Evolutionary conservation across 2,113 vertebrate genomes (phyloP), one percentile per base, ranked within the genome.

Genomic region (Murina feae): DNA sequence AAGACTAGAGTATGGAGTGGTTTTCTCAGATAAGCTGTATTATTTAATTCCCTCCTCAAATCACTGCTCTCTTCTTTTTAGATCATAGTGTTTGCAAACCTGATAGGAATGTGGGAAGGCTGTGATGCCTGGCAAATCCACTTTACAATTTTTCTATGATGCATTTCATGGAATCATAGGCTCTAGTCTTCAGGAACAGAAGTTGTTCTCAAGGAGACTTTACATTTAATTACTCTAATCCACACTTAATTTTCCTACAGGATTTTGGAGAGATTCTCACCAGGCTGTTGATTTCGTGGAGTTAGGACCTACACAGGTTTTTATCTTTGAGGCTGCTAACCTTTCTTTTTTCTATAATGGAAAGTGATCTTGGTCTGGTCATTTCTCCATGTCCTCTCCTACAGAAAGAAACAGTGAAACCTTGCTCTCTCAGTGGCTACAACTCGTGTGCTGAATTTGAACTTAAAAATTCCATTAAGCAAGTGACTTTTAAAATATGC

Each of bases 181-280:
- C 39, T 95, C 85, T 11, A 55, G 88, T 93, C 32, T 96, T 97
- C 49, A 60, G 60, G 89, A 93, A 69, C 55, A 95, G 83, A 49
- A 85, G 79, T 92, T 96, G 39, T 81, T 90, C 95, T 95, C 89
- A 75, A 93, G 90, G 65, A 93, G 71, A 63, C 93, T 96, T 95
- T 96, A 95, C 85, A 75, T 97, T 96, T 96, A 94, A 96, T 97
- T 93, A 96, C 17, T 49, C 49, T 94, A 97, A 84, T 97, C 86
- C 21, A 0, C 23, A 71, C 76, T 91, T 97, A 76, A 97, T 97
- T 97, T 97, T 97, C 95, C 44, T n/a, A 20, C 1, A 74, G 12
- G 20, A 66, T 97, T 97, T 86, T 95, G 79, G 58, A 35, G 76
- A 53, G 93, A 86, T 86, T 95, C 97, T 97, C 51, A 82, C 71